Percentiles rank a stretch among this genome's conserved stretches.
phyloP scores from a whole-genome alignment of 2,888 invertebrate species.

The Epirrhoe tristata region DNA sequence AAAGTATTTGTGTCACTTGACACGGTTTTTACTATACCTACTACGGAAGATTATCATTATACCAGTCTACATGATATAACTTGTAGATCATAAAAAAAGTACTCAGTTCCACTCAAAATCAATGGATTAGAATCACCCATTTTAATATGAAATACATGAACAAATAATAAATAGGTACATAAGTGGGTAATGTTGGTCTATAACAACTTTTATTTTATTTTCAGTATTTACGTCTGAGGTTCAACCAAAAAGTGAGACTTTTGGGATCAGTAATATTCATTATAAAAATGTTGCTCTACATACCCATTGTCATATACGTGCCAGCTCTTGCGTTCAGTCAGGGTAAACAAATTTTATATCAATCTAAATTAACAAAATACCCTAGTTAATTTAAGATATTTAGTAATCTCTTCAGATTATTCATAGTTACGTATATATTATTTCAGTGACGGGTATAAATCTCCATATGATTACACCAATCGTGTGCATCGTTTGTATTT shows the following conservation, averaged over 20 bases:
- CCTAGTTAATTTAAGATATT: neutral
- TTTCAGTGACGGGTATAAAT: constrained; percentile 91
- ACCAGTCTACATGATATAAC: neutral
- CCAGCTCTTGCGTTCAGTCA: constrained; percentile 94
- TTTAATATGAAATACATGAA: too few species aligned
- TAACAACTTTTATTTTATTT: constrained; percentile 49
- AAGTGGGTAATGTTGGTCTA: too few species aligned
- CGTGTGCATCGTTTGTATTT: constrained; percentile 95
- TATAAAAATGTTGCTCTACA: constrained; percentile 90
- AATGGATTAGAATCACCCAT: too few species aligned
- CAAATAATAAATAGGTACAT: too few species aligned
- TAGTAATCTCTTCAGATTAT: neutral
- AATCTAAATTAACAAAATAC: neutral
- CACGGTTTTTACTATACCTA: neutral
- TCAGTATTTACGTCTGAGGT: constrained; percentile 89
- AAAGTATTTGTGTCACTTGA: neutral
- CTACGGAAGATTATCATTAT: neutral
- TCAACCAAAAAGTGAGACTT: constrained; percentile 88
- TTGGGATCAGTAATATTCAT: constrained; percentile 89
- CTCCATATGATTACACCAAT: constrained; percentile 92
- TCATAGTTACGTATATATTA: constrained; percentile 2
- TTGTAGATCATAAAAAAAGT: neutral
- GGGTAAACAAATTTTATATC: constrained; percentile 74
- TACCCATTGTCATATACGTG: constrained; percentile 94
- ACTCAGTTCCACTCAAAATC: too few species aligned